Conservation (phyloP, 2,113 vertebrate species). For the Climacteris rufus region DNA sequence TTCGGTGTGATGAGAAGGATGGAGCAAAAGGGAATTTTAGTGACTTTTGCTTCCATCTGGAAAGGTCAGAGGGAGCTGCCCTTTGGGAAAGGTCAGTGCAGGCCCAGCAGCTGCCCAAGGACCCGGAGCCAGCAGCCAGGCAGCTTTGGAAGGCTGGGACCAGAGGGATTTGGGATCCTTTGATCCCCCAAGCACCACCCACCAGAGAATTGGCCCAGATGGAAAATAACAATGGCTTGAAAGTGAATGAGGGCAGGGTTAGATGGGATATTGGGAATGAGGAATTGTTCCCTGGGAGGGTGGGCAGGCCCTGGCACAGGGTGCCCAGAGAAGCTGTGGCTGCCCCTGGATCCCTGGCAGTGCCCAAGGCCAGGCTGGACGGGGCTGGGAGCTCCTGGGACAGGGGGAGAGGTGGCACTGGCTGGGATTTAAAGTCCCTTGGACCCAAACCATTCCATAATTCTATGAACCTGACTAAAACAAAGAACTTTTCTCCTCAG, state of each 20-base stretch:
- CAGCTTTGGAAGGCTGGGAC: not conserved
- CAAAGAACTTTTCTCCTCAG: not conserved
- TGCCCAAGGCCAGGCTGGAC: not conserved
- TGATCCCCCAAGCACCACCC: not conserved
- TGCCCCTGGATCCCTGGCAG: not conserved
- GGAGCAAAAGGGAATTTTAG: not conserved
- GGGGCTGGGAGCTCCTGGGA: not conserved
- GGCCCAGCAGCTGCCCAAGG: not conserved
- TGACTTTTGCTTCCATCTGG: not conserved
- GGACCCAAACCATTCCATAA: not conserved
- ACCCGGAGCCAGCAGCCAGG: not conserved
- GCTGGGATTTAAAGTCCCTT: accelerated
- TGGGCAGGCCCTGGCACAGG: not conserved
- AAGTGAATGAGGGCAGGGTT: not conserved
- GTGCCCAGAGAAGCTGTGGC: not conserved
- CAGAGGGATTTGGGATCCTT: not conserved
- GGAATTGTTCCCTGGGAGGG: not conserved
- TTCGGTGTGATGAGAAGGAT: not conserved
- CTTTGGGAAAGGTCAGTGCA: not conserved
- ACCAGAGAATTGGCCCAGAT: accelerated
- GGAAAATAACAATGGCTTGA: not conserved
- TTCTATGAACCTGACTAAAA: not conserved
- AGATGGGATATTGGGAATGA: not conserved
- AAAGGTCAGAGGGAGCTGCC: not conserved
- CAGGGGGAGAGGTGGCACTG: not conserved